These are phyloP conservation scores for Camponotus vicinus DNA, from an alignment of 1,140 invertebrate species.

Conservation along the genomic window DNA sequence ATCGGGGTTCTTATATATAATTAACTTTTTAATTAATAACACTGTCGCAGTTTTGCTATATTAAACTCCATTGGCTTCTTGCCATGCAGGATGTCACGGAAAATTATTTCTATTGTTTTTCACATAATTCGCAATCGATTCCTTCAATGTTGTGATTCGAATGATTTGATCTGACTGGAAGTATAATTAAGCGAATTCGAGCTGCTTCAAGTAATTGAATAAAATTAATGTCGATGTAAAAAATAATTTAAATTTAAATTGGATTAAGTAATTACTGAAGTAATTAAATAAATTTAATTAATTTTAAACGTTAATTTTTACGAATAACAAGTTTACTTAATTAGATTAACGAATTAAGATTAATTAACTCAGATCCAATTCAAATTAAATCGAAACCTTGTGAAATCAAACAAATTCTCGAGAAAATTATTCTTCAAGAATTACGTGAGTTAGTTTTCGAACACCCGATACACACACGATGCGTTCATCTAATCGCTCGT, in stretches of 20 bases:
- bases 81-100: conserved; percentile 3
- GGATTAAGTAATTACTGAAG: not conserved
- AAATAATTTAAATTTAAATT: not conserved
- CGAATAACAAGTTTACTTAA: not conserved
- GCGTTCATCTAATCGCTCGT: conserved; percentile 35
- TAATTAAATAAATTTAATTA: not conserved
- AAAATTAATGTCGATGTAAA: not conserved
- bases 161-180: not conserved
- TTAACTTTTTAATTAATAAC: conserved; percentile 36
- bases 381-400: not conserved
- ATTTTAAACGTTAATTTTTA: not conserved
- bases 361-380: not conserved
- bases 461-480: conserved; percentile 18
- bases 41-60: not conserved
- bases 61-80: not conserved
- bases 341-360: not conserved
- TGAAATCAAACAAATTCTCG: not conserved
- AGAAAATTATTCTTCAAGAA: not conserved
- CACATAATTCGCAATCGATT: not conserved
- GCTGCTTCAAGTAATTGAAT: not conserved
- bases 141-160: not conserved
- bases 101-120: not conserved
- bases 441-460: not conserved
- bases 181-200: not conserved
- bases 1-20: conserved; percentile 19